Conservation (phyloP, 2,888 invertebrate species). For the Lepetodrilus schrolli region DNA sequence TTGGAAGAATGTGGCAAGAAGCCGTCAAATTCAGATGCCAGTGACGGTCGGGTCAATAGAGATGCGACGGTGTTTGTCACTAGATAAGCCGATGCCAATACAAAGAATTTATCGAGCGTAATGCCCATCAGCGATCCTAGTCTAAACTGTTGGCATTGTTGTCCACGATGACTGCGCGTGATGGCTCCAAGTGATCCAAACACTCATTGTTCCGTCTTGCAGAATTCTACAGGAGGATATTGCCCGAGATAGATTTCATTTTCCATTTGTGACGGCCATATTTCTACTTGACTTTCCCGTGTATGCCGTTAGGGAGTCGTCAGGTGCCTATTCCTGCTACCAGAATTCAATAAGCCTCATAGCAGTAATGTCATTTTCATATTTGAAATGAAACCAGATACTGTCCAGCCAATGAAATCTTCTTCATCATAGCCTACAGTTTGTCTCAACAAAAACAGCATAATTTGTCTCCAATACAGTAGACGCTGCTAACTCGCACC, state of each 20-base stretch:
- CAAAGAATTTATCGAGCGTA: conserved; percentile 19
- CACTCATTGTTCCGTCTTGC: background rate
- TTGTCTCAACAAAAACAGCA: no score
- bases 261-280: conserved; percentile 21
- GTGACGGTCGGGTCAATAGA: background rate
- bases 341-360: background rate
- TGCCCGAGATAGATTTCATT: conserved; percentile 7
- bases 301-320: background rate
- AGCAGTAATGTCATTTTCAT: conserved; percentile 10
- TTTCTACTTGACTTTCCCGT: conserved; percentile 18
- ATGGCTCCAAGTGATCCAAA: background rate
- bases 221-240: background rate
- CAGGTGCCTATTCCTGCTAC: background rate
- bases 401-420: no score
- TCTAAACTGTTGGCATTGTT: conserved; percentile 1
- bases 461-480: no score
- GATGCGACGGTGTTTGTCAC: background rate
- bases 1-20: background rate
- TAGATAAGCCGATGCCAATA: background rate
- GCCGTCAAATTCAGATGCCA: background rate
- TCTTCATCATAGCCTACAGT: no score
- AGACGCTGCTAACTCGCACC: no score
- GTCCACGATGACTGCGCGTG: conserved; percentile 5
- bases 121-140: background rate
- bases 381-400: background rate